Evolutionary conservation across 2,797 vertebrate species (phyloP), one percentile per base, ranked within the genome.

Genomic region (Mormyrus proboscirostris): DNA sequence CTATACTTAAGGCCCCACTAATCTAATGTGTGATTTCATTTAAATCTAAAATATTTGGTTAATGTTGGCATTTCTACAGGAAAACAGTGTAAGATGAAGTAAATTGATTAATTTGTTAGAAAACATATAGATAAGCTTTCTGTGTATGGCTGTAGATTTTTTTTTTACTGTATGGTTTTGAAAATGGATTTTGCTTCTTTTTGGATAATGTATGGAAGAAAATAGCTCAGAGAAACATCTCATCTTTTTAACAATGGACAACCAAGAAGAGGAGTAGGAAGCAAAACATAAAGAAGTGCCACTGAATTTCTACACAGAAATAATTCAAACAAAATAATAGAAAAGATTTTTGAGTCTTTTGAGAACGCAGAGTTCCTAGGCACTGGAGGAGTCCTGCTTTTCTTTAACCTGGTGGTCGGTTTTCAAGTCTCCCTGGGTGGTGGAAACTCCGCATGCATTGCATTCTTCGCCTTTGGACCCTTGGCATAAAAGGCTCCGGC

Each of bases 401-500:
- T 89, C 76, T 62, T 84, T n/a, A n/a, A 83, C 87, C 76, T 87
- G 44, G 47, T 69, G 76, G 2, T 38, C 53, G 41, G 69, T 1
- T 14, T 89, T 92, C 29, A 89, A 88, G 55, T 91, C 89, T 29
- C 91, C 12, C 4, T 55, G 53, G 3, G 79, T 65, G 50, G 89
- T 47, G 47, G 90, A 53, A 29, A 87, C 6, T 8, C 55, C 87
- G 38, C 87, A 92, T 7, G 85, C 38, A 0, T 89, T 91, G 88
- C 44, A 93, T 87, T 87, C 73, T 79, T 47, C 0, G 8, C 91
- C 50, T 22, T 62, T 51, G 73, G 90, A 92, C 25, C 16, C 59
- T 73, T 16, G 90, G 25, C 59, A 33, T 0, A 87, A 73, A 14
- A 92, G 89, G 14, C 25, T 90, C 4, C 59, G 16, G 1, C 90